A percentile compares a stretch with the other conserved stretches of the same genome.
phyloP scores from a whole-genome alignment of 1,140 invertebrate species.

The Drosophila pruinosa region DNA sequence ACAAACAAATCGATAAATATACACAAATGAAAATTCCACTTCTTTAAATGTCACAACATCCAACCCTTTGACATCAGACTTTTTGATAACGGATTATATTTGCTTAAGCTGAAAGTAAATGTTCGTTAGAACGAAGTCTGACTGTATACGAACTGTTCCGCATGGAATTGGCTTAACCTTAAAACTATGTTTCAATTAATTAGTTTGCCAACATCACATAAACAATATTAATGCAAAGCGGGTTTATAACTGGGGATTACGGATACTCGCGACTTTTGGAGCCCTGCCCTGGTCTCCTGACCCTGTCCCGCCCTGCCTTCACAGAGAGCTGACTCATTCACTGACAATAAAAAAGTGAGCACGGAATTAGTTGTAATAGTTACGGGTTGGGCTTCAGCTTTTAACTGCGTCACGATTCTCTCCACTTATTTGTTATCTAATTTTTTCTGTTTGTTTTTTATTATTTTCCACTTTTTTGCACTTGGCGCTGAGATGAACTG shows the following conservation, averaged over 20 bases:
- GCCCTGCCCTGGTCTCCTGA: too few species aligned
- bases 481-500: slow-evolving; percentile 25
- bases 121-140: not conserved
- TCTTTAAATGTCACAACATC: too few species aligned
- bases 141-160: not conserved
- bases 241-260: slow-evolving; percentile 10
- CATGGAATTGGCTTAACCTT: not conserved
- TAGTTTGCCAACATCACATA: slow-evolving; percentile 6
- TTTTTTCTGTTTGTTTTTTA: slow-evolving; percentile 4
- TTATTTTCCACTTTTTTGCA: slow-evolving; percentile 11
- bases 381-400: slow-evolving; percentile 4
- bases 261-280: not conserved
- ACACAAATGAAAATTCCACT: too few species aligned
- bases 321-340: slow-evolving; percentile 15
- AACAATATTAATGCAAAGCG: slow-evolving; percentile 25
- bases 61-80: too few species aligned
- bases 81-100: too few species aligned
- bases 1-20: too few species aligned
- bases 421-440: slow-evolving; percentile 28
- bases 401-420: slow-evolving; percentile 58
- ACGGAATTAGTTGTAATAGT: slow-evolving; percentile 12
- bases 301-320: not conserved
- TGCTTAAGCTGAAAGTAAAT: not conserved
- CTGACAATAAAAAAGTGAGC: slow-evolving; percentile 12
- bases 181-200: not conserved